Evolutionary conservation across 2,797 vertebrate species (phyloP).

Genomic region (Balearica regulorum): DNA sequence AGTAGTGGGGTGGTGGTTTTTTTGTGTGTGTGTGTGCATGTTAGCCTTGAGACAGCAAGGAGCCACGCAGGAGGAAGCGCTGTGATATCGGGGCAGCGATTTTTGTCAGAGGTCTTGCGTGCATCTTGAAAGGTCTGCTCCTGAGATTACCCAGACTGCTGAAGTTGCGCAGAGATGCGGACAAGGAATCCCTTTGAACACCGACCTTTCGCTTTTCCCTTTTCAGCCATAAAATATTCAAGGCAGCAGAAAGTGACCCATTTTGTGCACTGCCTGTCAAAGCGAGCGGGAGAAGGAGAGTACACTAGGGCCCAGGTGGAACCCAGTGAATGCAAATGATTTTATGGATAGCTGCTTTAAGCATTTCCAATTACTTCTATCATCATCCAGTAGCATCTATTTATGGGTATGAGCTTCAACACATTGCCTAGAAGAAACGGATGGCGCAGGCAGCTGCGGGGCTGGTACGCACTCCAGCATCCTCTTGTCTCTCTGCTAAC

Average conservation of each 20-base stretch:
- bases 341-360: conserved; percentile 35
- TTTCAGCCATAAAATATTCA: conserved; percentile 38
- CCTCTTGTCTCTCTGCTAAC: background rate
- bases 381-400: background rate
- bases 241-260: conserved; percentile 23
- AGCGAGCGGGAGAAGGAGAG: background rate
- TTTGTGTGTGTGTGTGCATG: background rate
- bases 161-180: background rate
- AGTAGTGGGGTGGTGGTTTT: background rate
- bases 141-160: conserved; percentile 1
- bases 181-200: conserved; percentile 29
- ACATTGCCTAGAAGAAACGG: background rate
- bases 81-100: background rate
- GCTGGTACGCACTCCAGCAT: background rate
- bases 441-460: background rate
- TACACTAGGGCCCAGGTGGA: conserved; percentile 3
- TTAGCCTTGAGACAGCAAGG: background rate
- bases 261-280: conserved; percentile 5
- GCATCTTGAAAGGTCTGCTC: background rate
- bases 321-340: conserved; percentile 14
- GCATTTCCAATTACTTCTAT: background rate
- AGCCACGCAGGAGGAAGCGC: background rate
- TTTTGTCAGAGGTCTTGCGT: conserved; percentile 22
- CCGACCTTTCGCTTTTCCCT: conserved; percentile 26
- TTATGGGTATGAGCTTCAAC: background rate